Base-by-base conservation (phyloP, 1,140 invertebrate genomes). In the Diorhabda sublineata region DNA sequence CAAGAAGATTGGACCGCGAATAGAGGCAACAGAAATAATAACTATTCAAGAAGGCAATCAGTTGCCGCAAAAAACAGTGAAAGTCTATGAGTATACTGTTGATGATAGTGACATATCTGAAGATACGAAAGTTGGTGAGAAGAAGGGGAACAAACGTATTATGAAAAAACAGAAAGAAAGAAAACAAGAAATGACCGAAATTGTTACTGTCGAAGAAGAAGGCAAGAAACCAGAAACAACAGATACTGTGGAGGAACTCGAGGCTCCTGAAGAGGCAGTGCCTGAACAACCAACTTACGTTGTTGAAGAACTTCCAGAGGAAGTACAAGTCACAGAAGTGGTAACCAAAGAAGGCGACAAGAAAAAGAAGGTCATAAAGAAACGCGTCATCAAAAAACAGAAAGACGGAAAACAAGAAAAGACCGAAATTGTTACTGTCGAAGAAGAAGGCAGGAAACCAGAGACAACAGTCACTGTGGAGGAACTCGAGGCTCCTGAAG, bases 91-190 rank as follows among this genome's bases (percentile, higher is more conserved):
- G 66, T 69, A 70, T 60, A 47, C 63, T 7, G 63, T 84, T 69
- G 73, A 91, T 41, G 91, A 89, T 0, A 81, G 90, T 79, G 91
- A 91, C 80, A 81, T 88, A 3, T 85, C 88, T 81, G 90, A 92
- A 81, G 89, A 89, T 4, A 78, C 85, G 68, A 86, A 89, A 79
- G 76, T 83, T 52, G 85, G 87, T 69, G 89, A 88, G 73, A 83
- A 81, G 64, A 77, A 82, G 71, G 64, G 65, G n/a, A 73, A 74
- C 57, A 81, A 80, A 69, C 57, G 56, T 85, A 85, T 67, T 83
- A 83, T 61, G 81, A 83, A 73, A 81, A 84, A 70, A 69, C 77
- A 5, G 78, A 81, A 45, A 80, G 83, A 72, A 82, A 84, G 62
- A 76, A 83, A 74, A 69, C 81, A 8, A 80, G 82, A 65, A 78